phyloP scores from a whole-genome alignment of 2,113 vertebrate species.

The Sylvietta virens region DNA sequence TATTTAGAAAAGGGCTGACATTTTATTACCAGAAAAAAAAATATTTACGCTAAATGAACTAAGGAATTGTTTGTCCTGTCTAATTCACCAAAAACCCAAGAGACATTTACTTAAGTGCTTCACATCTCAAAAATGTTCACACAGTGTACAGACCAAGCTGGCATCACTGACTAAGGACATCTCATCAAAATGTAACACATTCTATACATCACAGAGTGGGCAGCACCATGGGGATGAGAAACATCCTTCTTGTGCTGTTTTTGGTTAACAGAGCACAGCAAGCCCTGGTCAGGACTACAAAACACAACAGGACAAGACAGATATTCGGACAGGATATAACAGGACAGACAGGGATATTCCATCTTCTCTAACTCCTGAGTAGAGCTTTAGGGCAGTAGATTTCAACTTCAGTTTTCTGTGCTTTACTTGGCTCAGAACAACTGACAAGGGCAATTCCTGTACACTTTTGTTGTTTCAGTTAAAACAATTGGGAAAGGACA shows the following conservation, averaged over 20 bases:
- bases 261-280: background rate
- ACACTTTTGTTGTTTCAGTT: background rate
- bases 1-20: background rate
- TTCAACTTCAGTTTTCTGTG: background rate
- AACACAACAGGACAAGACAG: background rate
- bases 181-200: fast-evolving
- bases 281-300: background rate
- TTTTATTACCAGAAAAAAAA: background rate
- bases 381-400: background rate
- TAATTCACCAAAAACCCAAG: background rate
- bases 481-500: background rate
- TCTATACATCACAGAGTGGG: background rate
- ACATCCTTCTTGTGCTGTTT: background rate
- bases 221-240: background rate
- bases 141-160: background rate
- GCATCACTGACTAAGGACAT: background rate
- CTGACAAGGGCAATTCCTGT: background rate
- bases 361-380: background rate
- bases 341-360: fast-evolving
- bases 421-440: background rate
- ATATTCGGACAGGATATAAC: too few relatives aligned
- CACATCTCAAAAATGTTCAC: background rate
- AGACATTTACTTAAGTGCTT: background rate
- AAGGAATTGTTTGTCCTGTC: background rate
- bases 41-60: background rate